Base-by-base conservation (phyloP, 2,797 vertebrate species). In the Rhinichthys osculus region DNA sequence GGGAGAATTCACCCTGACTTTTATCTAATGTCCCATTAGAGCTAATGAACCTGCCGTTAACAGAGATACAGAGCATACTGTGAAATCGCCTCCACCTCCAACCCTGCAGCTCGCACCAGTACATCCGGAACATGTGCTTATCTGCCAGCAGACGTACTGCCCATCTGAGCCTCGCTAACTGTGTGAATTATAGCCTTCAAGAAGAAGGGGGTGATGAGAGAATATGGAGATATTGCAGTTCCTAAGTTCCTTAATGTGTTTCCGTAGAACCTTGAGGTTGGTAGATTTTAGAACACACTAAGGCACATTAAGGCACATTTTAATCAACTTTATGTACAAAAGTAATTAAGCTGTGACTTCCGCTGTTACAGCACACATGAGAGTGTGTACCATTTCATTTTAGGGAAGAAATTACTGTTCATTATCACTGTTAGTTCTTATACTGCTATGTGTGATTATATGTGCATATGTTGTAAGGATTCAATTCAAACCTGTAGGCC, bases 21-120 rank as follows among this genome's bases (percentile, higher is more conserved):
- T 91, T 91, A 90, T 90, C 88, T 92, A 91, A 90, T 91, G 89
- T 91, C 88, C 91, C 87, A 91, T 91, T 91, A 91, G 90, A 50
- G 85, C 85, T 90, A 92, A 91, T 91, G 91, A 92, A 90, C 89
- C 87, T 81, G 76, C 87, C 74, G 82, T 85, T 89, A 85, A 86
- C 77, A 70, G 86, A 87, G 87, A 91, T 83, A 77, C 72, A 64
- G 87, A 85, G 64, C 82, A 87, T 79, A 82, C 89, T 86, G 87
- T 86, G 88, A 91, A 89, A 90, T 89, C 85, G 33, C 83, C 62
- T 87, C 57, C 74, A 83, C 83, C 50, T 78, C 82, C 87, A 73
- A 57, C 71, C 77, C 87, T 17, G 52, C 27, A 79, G 87, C 80
- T 82, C 30, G 5, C 47, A 42, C 81, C 30, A 30, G 83, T 85